A percentile compares a stretch with the other conserved stretches of the same genome.
Evolutionary conservation across 2,888 invertebrate genomes (phyloP).

Genomic region (Agriopis aurantiaria): DNA sequence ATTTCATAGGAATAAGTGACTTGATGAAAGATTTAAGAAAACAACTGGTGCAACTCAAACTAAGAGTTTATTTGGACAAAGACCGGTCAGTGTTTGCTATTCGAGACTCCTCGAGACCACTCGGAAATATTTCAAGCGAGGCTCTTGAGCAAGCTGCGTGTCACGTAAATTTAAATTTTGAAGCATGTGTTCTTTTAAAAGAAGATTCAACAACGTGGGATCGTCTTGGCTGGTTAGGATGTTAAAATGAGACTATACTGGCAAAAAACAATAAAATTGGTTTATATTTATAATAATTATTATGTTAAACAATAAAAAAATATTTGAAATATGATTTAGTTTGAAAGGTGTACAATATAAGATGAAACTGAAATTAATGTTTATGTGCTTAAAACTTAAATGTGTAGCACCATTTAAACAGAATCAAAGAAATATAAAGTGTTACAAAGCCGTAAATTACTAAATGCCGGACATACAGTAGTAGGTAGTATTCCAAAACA

Average conservation of each 20-base stretch:
- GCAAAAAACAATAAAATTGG: not conserved
- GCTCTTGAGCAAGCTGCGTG: slow-evolving; percentile 64
- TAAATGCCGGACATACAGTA: slow-evolving; percentile 42
- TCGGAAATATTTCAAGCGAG: slow-evolving; percentile 77
- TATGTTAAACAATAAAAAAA: too few relatives aligned
- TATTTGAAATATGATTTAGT: not conserved
- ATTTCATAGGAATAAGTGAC: not conserved
- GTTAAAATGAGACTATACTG: not conserved
- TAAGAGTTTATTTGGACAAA: slow-evolving; percentile 73
- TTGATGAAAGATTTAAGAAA: slow-evolving; percentile 9
- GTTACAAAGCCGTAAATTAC: slow-evolving; percentile 37
- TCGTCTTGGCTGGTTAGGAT: not conserved
- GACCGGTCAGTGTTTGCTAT: slow-evolving; percentile 83
- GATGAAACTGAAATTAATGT: not conserved
- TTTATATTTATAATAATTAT: too few relatives aligned
- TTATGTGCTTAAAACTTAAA: slow-evolving; percentile 15
- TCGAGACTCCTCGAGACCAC: slow-evolving; percentile 75
- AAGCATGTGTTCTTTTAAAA: slow-evolving; percentile 41
- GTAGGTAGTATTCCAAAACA: slow-evolving; percentile 64
- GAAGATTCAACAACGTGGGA: slow-evolving; percentile 39
- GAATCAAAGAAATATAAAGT: slow-evolving; percentile 26
- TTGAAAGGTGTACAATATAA: not conserved
- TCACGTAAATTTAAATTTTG: slow-evolving; percentile 45
- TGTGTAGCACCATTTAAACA: slow-evolving; percentile 20
- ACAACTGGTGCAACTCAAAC: slow-evolving; percentile 6